These are phyloP conservation scores for Poliocrania exsul DNA, from an alignment of 2,797 vertebrate species.

Conservation along the genomic window DNA sequence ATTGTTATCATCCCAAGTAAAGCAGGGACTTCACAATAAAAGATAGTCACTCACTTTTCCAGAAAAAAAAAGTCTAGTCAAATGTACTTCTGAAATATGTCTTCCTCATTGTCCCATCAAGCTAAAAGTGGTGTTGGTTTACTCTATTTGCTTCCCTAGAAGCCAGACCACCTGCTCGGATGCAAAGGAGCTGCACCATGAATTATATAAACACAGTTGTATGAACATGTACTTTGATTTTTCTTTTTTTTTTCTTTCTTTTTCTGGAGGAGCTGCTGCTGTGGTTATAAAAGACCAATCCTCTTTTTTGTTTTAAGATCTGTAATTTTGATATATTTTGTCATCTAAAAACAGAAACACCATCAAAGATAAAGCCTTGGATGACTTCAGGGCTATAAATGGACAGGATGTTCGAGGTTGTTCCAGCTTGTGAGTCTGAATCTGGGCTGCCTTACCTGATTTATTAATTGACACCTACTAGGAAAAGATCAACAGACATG, in stretches of 20 bases:
- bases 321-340: neutral
- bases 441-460: neutral
- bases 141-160: neutral
- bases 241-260: neutral
- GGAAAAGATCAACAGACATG: neutral
- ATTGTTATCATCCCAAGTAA: neutral
- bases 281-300: neutral
- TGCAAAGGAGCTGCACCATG: neutral
- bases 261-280: neutral
- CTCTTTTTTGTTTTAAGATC: neutral
- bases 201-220: neutral
- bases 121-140: neutral
- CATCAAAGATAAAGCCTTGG: neutral
- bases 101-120: neutral
- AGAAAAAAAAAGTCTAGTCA: neutral
- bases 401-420: neutral
- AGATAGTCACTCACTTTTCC: neutral
- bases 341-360: neutral
- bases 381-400: neutral
- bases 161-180: neutral
- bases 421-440: neutral
- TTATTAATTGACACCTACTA: neutral
- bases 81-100: neutral
- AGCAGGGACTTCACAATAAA: neutral
- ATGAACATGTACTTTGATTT: neutral